Base-by-base conservation (phyloP, 1,140 invertebrate genomes). In the Caenorhabditis latens region DNA sequence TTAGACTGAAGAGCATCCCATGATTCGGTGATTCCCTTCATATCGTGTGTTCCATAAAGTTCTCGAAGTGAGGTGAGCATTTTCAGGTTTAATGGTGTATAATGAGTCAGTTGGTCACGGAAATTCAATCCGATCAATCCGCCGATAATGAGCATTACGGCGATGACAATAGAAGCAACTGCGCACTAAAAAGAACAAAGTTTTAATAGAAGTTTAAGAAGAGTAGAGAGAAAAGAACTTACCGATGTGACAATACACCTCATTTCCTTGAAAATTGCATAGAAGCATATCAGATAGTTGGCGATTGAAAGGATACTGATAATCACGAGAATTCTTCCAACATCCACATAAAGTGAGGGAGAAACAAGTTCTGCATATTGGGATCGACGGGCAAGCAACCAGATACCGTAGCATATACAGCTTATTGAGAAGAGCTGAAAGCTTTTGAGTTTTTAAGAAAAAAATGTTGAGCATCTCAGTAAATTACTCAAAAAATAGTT, bases 91-190 rank as follows among this genome's bases (percentile, higher is more conserved):
- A 90, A 63, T 48, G 91, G 92, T 75, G 90, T 92, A 83, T 92
- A 90, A 84, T 92, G 83, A 32, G 55, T 61, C 40, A 92, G 63
- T 79, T 91, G 91, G 53, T 90, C 84, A 8, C 86, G 86, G 85
- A 92, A 92, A 14, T 92, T 92, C 55, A 92, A 90, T 50, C 91
- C 91, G 89, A 92, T 92, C 8, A 92, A 86, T 21, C 91, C 91
- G 21, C 91, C 91, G 82, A 92, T 90, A 40, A 92, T 87, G 14
- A 92, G 83, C 91, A 92, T 92, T 19, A 92, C 84, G 61, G 91
- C 91, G 32, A 92, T 89, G 57, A 92, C 91, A n/a, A 88, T 63
- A 50, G 86, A 90, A 6, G 91, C 89, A 42, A 90, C 89, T n/a
- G 91, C 84, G 83, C 90, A 92, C 91, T 91, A 71, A 85, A 91